These are phyloP conservation scores for Julus scanicus DNA, from an alignment of 2,888 invertebrate genomes.

Conservation along the genomic window DNA sequence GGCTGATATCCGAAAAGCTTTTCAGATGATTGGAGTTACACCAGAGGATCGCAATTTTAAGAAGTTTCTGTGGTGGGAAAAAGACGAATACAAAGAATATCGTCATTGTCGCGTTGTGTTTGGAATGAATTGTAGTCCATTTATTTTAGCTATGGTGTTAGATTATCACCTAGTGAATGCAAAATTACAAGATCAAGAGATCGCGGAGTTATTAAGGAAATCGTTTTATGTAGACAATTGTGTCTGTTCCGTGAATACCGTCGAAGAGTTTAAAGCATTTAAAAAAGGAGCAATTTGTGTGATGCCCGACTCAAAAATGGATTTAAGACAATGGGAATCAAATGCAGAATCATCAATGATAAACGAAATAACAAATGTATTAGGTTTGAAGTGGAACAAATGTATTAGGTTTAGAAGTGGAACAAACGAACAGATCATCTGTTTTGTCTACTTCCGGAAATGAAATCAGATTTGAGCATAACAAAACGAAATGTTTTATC, in stretches of 20 bases:
- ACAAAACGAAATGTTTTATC: not conserved
- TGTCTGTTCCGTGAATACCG: not conserved
- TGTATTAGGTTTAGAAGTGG: not conserved
- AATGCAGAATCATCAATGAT: not conserved
- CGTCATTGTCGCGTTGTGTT: not conserved
- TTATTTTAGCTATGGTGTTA: not conserved
- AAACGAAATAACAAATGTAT: not conserved
- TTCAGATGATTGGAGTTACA: conserved; percentile 37
- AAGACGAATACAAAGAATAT: not conserved
- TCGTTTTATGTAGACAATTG: not conserved
- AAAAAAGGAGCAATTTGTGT: not conserved
- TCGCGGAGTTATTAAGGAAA: not conserved
- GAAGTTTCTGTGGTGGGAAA: conserved; percentile 40
- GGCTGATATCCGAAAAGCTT: conserved; percentile 23
- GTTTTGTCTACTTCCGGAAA: not conserved
- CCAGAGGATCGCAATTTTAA: not conserved
- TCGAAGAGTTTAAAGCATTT: not conserved
- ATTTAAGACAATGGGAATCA: not conserved
- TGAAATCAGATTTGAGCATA: too few species aligned
- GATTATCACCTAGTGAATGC: not conserved
- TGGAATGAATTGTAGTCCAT: conserved; percentile 10
- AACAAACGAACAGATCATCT: not conserved
- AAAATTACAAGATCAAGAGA: not conserved
- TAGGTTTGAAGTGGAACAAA: not conserved
- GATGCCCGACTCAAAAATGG: not conserved